Base-by-base conservation (phyloP, 2,797 vertebrate genomes). In the Phoeniculus purpureus region DNA sequence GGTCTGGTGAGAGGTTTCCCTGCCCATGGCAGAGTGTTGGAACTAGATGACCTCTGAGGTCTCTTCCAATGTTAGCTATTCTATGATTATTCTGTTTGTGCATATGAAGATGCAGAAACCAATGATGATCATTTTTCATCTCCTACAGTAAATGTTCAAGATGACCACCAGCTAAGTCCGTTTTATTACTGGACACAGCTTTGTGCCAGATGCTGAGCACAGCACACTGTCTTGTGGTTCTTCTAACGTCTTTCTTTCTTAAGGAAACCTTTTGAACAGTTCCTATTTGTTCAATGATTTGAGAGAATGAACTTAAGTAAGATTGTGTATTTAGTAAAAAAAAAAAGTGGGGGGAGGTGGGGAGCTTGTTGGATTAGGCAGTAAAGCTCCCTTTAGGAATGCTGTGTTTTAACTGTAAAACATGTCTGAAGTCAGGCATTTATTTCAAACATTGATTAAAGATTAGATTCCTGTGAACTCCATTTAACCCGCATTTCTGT, bases 371-470 rank as follows among this genome's bases (percentile, higher is more conserved):
- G 90, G 95, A 95, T 96, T 95, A 96, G 73, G 66, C 88, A 87
- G 76, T 73, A 92, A 94, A 95, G 66, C 79, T 94, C 84, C 78
- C 75, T 87, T 89, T 55, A 78, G 79, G 94, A 96, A 96, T 95
- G 93, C 20, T 78, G 91, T 81, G 91, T 92, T 94, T 81, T 92
- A 90, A 81, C 74, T 88, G 68, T 78, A 60, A 94, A 93, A 52
- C 68, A 90, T 92, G 86, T 75, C 68, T 93, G 88, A 96, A 91
- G 90, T 94, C 92, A 93, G 84, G 79, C 85, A n/a, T 89, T 94
- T 94, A 72, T 92, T 95, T 89, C 90, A 87, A 90, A 89, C 91
- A 90, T 84, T 95, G 95, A 91, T 93, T 88, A 74, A 95, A 95
- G 92, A 94, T 94, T 92, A 95, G 45, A 20, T 85, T 93, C 50